Evolutionary conservation across 2,113 vertebrate species (phyloP), one percentile per base, ranked within the genome.

Genomic region (Oreocharis arfaki): DNA sequence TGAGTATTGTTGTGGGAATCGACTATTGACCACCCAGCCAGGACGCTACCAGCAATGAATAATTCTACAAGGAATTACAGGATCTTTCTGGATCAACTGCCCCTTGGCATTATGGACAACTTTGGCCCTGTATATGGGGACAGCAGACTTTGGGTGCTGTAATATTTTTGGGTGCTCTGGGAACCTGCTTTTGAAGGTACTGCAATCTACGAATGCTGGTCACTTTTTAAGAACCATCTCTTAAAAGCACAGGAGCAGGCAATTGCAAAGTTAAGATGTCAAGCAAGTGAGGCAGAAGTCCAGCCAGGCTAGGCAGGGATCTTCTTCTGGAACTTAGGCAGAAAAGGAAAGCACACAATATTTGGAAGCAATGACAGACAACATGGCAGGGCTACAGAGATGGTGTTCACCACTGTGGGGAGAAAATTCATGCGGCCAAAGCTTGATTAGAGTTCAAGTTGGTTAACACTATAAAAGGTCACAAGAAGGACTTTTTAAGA

Each of bases 121-220:
- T 41, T 1, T 14, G 21, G 59, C 32, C 50, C 27, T n/a, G 3
- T 20, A 47, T 10, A 42, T 8, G 56, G 16, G 20, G 10, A 55
- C 27, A 76, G 28, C 35, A 70, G 23, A 71, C 14, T 81, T 39
- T 26, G 39, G 33, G 23, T 59, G 27, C 37, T 74, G 4, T 15
- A 44, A 39, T 50, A 74, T 49, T 55, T 64, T 4, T 47, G n/a
- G 20, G 12, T 69, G 39, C 74, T 47, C n/a, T 70, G n/a, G 23
- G 4, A 78, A 61, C 47, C 47, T 78, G 28, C 23, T 39, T 44
- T 52, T 39, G 28, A 82, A 74, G 19, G 28, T 17, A 37, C 23
- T 46, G 37, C 0, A 0, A 81, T 28, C 28, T 46, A 11, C 13
- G 23, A 61, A 47, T 0, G 0, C 16, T 46, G 28, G 47, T 46